phyloP scores from a whole-genome alignment of 2,888 invertebrate genomes.

The Hylaea fasciaria region DNA sequence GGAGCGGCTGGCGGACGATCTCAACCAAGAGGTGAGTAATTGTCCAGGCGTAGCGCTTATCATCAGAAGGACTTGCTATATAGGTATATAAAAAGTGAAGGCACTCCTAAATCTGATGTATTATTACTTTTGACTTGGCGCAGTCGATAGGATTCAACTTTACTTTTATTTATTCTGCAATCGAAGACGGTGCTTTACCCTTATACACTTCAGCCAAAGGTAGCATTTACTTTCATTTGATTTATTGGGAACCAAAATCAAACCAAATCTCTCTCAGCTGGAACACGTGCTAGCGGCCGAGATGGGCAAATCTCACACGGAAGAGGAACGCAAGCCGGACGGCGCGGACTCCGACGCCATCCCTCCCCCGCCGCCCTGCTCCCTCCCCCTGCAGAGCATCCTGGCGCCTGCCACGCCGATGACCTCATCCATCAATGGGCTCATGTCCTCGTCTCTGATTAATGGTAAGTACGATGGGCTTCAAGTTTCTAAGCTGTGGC shows the following conservation, averaged over 20 bases:
- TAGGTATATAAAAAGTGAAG: too few species aligned
- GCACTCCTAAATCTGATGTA: too few species aligned
- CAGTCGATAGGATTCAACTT: too few species aligned
- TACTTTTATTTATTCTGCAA: too few species aligned
- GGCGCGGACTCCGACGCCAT: constrained; percentile 77
- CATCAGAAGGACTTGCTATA: too few species aligned
- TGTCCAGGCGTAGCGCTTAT: background rate
- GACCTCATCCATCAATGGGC: constrained; percentile 53
- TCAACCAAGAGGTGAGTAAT: constrained; percentile 89
- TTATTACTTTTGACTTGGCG: too few species aligned
- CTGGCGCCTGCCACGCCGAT: constrained; percentile 44
- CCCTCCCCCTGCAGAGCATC: constrained; percentile 65
- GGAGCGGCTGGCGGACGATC: constrained; percentile 92
- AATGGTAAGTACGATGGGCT: constrained; percentile 42
- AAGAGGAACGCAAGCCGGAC: constrained; percentile 76
- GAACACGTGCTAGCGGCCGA: constrained; percentile 77
- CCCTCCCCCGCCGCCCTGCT: constrained; percentile 69
- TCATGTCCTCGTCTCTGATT: constrained; percentile 39
- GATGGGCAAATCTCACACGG: constrained; percentile 72
- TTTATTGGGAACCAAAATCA: too few species aligned
- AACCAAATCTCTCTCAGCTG: constrained; percentile 54
- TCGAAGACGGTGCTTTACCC: too few species aligned
- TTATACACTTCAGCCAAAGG: too few species aligned
- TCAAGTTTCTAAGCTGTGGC: too few species aligned
- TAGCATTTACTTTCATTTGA: too few species aligned